Percentiles rank a stretch among this genome's conserved stretches.
Evolutionary conservation across 2,888 invertebrate genomes (phyloP).

Genomic region (Capitulum mitella): DNA sequence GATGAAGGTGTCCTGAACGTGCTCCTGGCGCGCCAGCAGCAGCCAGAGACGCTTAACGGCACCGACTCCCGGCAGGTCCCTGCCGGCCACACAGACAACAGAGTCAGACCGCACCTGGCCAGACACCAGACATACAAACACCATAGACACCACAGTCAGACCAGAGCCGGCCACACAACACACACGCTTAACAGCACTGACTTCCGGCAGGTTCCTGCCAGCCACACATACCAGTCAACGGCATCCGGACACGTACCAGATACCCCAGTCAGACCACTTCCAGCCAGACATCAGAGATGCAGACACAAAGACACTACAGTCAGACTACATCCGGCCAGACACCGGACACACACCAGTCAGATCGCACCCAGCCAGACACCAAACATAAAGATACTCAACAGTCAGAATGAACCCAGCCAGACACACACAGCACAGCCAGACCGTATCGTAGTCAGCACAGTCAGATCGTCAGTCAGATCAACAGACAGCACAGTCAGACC

Average conservation of each 20-base stretch:
- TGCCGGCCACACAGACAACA: conserved; percentile 27
- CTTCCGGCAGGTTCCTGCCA: conserved; percentile 33
- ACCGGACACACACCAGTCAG: neutral
- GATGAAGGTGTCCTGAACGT: conserved; percentile 89
- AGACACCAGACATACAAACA: neutral
- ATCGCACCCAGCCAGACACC: too few species aligned
- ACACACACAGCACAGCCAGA: too few species aligned
- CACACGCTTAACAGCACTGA: conserved; percentile 52
- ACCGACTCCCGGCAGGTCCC: conserved; percentile 37
- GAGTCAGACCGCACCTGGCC: too few species aligned
- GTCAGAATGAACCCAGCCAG: too few species aligned
- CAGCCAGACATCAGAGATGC: neutral
- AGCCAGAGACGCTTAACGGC: conserved; percentile 72
- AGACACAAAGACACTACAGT: neutral
- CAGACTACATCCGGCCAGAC: neutral
- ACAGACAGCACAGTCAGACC: too few species aligned
- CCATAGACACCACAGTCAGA: neutral
- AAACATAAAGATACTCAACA: too few species aligned
- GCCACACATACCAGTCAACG: too few species aligned
- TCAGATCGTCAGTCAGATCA: too few species aligned
- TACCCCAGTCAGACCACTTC: too few species aligned
- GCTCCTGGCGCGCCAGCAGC: conserved; percentile 83
- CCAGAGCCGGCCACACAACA: too few species aligned
- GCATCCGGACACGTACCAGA: too few species aligned
- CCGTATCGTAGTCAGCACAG: too few species aligned